Base-by-base conservation (phyloP, 2,888 invertebrate species). In the Cylindroiulus punctatus region DNA sequence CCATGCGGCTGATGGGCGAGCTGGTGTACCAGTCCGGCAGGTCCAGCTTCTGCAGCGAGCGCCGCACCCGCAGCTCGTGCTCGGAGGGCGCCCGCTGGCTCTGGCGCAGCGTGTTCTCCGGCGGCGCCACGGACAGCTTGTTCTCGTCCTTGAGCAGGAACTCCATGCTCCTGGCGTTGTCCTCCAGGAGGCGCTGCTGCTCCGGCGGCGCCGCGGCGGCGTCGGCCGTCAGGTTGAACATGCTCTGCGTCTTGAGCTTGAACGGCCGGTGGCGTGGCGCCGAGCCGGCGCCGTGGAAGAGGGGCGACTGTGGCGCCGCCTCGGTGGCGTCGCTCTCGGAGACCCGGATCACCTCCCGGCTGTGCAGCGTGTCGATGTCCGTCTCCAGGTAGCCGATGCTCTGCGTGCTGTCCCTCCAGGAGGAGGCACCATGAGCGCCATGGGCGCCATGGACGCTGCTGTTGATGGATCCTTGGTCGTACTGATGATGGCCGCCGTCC, bases 21-120 rank as follows among this genome's bases (percentile, higher is more conserved):
- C 94, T 94, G 91, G 94, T 94, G 92, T 94, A 98, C 98, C 98
- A 98, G 91, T 98, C 97, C 88, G 98, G 98, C 88, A 98, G 95
- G 92, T 97, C 96, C 89, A 98, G 94, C 90, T 96, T 96, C 92
- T 97, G 97, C 90, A 98, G 92, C 86, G 98, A 98, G 89, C 97
- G 95, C 91, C 97, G 96, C 88, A 98, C 96, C 89, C 98, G 94
- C 88, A 98, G 93, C 92, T 98, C 97, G 92, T 97, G 97, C 92
- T 97, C 97, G 88, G 97, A 98, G 90, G 97, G 94, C 90, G 95
- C 94, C 88, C 96, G 93, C 86, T 89, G 89, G 90, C 95, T 95
- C 92, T 96, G 96, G 90, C 97, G 85, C 22, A 88, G 93, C 92
- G 97, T 96, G 94, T 97, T 97, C 92, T 97, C 97, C 89, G 97